Conservation (phyloP, 2,888 invertebrate species). For the Hemicrepidius hirtus region DNA sequence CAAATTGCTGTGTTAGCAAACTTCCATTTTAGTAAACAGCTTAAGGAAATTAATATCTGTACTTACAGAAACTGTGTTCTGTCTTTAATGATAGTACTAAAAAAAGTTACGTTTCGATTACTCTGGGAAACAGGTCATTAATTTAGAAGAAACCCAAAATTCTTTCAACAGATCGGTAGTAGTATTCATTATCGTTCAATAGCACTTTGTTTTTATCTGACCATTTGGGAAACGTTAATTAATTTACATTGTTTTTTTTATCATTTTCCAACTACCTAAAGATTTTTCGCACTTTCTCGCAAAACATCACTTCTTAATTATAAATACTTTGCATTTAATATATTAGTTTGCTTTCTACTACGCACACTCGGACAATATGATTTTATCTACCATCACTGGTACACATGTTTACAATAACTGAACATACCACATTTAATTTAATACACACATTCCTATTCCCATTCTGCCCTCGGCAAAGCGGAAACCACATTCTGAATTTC, state of each 20-base stretch:
- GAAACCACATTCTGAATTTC: conserved; percentile 13
- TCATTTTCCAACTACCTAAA: too few relatives aligned
- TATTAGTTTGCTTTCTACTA: too few relatives aligned
- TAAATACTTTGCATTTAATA: too few relatives aligned
- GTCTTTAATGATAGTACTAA: conserved; percentile 4
- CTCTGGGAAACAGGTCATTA: conserved; percentile 11
- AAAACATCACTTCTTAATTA: too few relatives aligned
- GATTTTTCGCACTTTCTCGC: too few relatives aligned
- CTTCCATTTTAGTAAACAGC: not conserved
- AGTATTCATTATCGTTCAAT: not conserved
- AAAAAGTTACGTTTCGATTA: conserved; percentile 23
- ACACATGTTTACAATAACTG: not conserved
- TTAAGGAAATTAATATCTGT: conserved; percentile 11
- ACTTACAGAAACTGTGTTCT: not conserved
- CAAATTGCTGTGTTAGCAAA: too few relatives aligned
- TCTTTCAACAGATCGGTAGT: not conserved
- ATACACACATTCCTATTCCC: too few relatives aligned
- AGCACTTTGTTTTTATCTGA: not conserved
- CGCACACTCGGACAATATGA: too few relatives aligned
- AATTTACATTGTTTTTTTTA: too few relatives aligned
- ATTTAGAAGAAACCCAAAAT: not conserved
- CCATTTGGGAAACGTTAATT: too few relatives aligned
- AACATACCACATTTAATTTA: conserved; percentile 11
- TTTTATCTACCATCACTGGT: too few relatives aligned
- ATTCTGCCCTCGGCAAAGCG: too few relatives aligned